Percentiles rank a stretch among this genome's conserved stretches.
Conservation (phyloP, 2,113 vertebrate genomes). For the Notothenia rossii region DNA sequence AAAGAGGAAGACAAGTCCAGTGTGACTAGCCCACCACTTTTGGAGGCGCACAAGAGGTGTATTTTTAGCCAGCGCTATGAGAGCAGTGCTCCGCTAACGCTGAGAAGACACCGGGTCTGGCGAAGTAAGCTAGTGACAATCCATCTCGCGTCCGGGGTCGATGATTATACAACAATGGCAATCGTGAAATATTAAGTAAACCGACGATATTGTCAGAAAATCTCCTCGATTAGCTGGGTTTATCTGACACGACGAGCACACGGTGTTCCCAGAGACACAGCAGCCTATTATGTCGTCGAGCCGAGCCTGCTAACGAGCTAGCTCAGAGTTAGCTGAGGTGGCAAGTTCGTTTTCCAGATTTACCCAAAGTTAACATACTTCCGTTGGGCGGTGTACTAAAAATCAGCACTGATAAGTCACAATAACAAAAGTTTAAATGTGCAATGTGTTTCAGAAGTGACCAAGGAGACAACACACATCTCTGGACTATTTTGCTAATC, state of each 20-base stretch:
- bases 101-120: constrained; percentile 44
- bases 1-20: constrained; percentile 46
- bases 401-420: neutral
- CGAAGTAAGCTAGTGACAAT: constrained; percentile 13
- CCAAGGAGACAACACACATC: constrained; percentile 38
- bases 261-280: constrained; percentile 49
- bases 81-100: constrained; percentile 39
- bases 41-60: constrained; percentile 47
- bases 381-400: neutral
- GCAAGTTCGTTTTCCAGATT: constrained; percentile 43
- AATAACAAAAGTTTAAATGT: neutral
- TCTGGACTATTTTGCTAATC: constrained; percentile 69
- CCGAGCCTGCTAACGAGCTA: constrained; percentile 45
- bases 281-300: constrained; percentile 63
- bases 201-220: neutral
- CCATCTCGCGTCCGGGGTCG: constrained; percentile 18
- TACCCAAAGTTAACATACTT: constrained; percentile 35
- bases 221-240: neutral
- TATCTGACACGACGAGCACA: constrained; percentile 50
- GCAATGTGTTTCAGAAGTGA: constrained; percentile 29
- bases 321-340: constrained; percentile 39
- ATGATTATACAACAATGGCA: constrained; percentile 7
- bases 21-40: constrained; percentile 62
- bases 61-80: constrained; percentile 73
- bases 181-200: neutral